phyloP scores from a whole-genome alignment of 2,113 vertebrate species.

The Aldabrachelys gigantea region DNA sequence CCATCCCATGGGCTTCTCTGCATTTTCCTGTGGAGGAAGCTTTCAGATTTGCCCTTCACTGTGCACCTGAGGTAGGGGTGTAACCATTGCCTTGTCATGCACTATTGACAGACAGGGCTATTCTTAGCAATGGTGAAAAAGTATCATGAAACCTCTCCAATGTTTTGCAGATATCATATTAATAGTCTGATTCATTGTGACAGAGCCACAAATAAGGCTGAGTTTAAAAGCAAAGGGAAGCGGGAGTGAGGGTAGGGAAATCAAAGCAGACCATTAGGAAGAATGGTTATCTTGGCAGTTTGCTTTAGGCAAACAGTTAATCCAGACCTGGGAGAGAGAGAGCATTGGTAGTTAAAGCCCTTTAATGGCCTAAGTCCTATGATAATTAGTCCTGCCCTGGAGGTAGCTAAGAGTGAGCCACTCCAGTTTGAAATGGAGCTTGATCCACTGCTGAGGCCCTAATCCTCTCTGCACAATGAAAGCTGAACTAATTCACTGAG shows the following conservation, averaged over 20 bases:
- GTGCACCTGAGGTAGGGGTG: slow-evolving; percentile 37
- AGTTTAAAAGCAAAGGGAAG: slow-evolving; percentile 45
- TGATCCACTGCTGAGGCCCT: slow-evolving; percentile 86
- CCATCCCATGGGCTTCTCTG: background rate
- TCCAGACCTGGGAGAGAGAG: slow-evolving; percentile 95
- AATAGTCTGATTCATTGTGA: slow-evolving; percentile 50
- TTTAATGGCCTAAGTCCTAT: slow-evolving; percentile 99
- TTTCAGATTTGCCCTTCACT: slow-evolving; percentile 24
- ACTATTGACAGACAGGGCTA: background rate
- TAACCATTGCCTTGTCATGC: background rate
- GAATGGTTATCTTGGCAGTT: slow-evolving; percentile 90
- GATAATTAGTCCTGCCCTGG: slow-evolving; percentile 99
- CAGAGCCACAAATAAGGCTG: slow-evolving; percentile 33
- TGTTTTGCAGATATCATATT: slow-evolving; percentile 6
- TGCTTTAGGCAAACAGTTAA: slow-evolving; percentile 94
- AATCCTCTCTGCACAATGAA: slow-evolving; percentile 95
- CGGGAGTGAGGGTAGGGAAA: slow-evolving; percentile 75
- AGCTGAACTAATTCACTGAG: slow-evolving; percentile 99
- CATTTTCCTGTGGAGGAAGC: background rate
- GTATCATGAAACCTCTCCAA: background rate
- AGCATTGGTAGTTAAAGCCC: slow-evolving; percentile 96
- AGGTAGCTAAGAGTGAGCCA: slow-evolving; percentile 93
- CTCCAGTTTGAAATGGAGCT: slow-evolving; percentile 98
- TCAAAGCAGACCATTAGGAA: slow-evolving; percentile 94
- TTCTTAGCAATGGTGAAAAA: background rate